These are phyloP conservation scores for Hyphantria cunea DNA, from an alignment of 1,140 invertebrate species.

Conservation along the genomic window DNA sequence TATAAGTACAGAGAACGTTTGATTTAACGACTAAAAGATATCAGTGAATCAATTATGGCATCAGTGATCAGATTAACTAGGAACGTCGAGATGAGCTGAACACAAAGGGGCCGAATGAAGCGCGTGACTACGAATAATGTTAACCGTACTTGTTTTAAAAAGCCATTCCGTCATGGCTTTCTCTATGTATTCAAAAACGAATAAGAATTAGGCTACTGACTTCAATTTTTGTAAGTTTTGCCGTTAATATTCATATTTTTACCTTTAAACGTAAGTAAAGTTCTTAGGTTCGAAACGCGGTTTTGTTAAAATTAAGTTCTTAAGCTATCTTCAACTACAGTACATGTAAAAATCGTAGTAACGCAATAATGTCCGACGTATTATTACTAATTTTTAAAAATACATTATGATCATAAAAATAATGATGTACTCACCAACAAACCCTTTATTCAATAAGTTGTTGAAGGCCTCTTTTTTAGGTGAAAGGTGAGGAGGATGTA, in stretches of 20 bases:
- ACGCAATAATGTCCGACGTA: too few relatives aligned
- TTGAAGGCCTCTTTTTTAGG: constrained; percentile 85
- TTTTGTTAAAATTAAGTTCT: too few relatives aligned
- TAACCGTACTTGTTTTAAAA: constrained; percentile 32
- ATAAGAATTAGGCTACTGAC: neutral
- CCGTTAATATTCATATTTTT: neutral
- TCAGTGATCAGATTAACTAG: constrained; percentile 52
- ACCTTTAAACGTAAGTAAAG: too few relatives aligned
- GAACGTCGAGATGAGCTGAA: constrained; percentile 49
- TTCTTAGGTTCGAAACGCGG: too few relatives aligned
- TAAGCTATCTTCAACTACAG: too few relatives aligned
- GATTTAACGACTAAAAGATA: constrained; percentile 43
- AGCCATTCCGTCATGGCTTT: constrained; percentile 25
- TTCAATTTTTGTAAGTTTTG: constrained; percentile 1
- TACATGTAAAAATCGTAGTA: too few relatives aligned
- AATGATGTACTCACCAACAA: constrained; percentile 77
- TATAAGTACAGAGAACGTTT: constrained; percentile 11
- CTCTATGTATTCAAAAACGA: neutral
- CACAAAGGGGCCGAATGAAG: constrained; percentile 48
- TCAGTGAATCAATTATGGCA: constrained; percentile 62
- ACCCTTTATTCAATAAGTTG: constrained; percentile 82
- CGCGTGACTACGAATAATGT: constrained; percentile 63
- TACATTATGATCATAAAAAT: too few relatives aligned
- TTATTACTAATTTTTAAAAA: too few relatives aligned
- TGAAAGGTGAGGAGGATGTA: constrained; percentile 75